These are phyloP conservation scores for Drosophila bifasciata DNA, from an alignment of 1,140 invertebrate species.

Conservation along the genomic window DNA sequence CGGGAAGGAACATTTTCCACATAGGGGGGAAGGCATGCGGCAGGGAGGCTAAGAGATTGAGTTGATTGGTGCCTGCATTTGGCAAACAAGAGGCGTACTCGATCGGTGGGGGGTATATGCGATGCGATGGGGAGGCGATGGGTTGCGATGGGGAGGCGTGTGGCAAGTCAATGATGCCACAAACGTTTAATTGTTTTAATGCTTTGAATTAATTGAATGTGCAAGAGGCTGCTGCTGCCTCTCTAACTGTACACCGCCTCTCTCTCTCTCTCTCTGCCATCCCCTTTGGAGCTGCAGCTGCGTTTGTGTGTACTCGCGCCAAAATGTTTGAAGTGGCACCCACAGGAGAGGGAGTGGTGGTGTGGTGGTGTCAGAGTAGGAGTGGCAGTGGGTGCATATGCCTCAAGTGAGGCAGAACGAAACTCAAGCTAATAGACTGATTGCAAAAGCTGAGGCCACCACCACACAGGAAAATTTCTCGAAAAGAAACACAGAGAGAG, in stretches of 20 bases:
- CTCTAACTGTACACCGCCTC: slow-evolving; percentile 13
- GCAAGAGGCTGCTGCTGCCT: slow-evolving; percentile 45
- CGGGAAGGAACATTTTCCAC: no score
- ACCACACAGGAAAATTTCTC: slow-evolving; percentile 14
- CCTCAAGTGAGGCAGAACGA: slow-evolving; percentile 50
- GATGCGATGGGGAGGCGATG: slow-evolving; percentile 13
- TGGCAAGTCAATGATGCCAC: slow-evolving; percentile 72
- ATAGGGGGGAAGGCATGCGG: background rate
- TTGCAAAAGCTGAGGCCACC: slow-evolving; percentile 62
- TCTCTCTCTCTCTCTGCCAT: background rate
- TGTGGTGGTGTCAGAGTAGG: slow-evolving; percentile 8
- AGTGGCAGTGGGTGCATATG: slow-evolving; percentile 35
- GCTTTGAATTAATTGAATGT: slow-evolving; percentile 79
- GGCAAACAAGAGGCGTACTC: slow-evolving; percentile 25
- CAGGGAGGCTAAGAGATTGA: background rate
- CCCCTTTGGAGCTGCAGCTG: slow-evolving; percentile 36
- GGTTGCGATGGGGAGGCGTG: slow-evolving; percentile 34
- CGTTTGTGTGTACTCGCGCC: slow-evolving; percentile 75
- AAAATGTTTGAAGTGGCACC: slow-evolving; percentile 65
- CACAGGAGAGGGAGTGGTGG: slow-evolving; percentile 7
- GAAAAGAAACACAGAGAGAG: background rate
- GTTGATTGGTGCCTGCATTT: slow-evolving; percentile 40
- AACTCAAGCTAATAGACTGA: slow-evolving; percentile 63
- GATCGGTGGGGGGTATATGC: background rate
- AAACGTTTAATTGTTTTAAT: slow-evolving; percentile 79